Evolutionary conservation across 2,113 vertebrate genomes (phyloP).

Genomic region (Cebus imitator): DNA sequence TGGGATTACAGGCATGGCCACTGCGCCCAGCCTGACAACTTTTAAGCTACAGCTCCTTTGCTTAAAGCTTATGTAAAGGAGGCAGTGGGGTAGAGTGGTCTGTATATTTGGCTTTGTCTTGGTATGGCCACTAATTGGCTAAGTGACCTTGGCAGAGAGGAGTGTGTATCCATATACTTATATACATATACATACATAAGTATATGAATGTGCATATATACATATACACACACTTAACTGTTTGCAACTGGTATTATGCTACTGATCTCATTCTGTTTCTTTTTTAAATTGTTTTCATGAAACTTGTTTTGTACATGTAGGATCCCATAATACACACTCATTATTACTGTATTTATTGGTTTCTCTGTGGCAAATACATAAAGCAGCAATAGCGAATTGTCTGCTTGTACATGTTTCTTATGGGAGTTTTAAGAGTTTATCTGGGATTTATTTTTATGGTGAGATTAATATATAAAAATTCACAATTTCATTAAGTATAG

Average conservation of each 20-base stretch:
- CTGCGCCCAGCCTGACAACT: neutral
- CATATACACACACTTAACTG: neutral
- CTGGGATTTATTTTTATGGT: neutral
- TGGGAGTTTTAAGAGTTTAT: neutral
- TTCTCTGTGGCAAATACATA: neutral
- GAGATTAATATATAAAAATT: conserved; percentile 12
- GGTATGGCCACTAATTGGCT: neutral
- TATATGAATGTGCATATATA: neutral
- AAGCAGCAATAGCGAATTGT: neutral
- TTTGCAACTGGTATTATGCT: neutral
- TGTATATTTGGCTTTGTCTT: neutral
- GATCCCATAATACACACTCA: neutral
- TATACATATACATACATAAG: neutral
- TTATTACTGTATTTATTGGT: neutral
- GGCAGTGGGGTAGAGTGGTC: neutral
- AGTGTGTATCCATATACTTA: no score
- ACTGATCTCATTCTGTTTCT: neutral
- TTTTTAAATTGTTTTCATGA: neutral
- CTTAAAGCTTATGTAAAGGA: neutral
- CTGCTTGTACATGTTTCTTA: neutral
- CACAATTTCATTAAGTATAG: neutral
- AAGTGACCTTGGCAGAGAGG: neutral
- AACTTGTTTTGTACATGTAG: neutral
- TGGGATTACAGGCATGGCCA: no score
- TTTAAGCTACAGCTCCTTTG: neutral